Base-by-base conservation (phyloP, 2,113 vertebrate species). In the Poeciliopsis occidentalis region DNA sequence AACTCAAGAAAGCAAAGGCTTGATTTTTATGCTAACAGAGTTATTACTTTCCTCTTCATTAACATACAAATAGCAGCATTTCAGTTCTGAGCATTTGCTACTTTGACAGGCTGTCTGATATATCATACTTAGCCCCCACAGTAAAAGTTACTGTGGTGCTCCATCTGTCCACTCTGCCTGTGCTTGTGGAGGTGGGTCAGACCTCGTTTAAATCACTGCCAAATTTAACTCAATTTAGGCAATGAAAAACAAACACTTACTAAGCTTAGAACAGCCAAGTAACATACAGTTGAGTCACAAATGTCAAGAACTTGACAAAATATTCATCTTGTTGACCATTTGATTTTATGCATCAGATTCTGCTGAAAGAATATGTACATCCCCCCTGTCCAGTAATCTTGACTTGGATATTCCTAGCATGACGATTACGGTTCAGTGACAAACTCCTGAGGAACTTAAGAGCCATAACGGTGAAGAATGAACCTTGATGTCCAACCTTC, bases 21-120 rank as follows among this genome's bases (percentile, higher is more conserved):
- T 76, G 37, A 67, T 39, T 63, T 83, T 78, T 81, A 82, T 90
- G 79, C 76, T 79, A 88, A 92, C 81, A 60, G 71, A 66, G 44
- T 84, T 74, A 77, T 77, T 82, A 71, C 79, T 76, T 79, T 70
- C 69, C 64, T 62, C 71, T 73, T 88, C 68, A 88, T 93, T 92
- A 83, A 78, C 85, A 88, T 91, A 89, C 78, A 92, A 87, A 90
- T 85, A 85, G 86, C 85, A 76, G 67, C 71, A 41, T 76, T 91
- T 74, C 74, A 84, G 76, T 83, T 47, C 75, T 44, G 73, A 81
- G 82, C 74, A 64, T 72, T 79, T 64, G 71, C 74, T 39, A 24
- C 71, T 78, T 82, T 85, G 89, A 88, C 76, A 63, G 78, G 74
- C 81, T 73, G 84, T 75, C 78, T 85, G 83, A 85, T 88, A 75